Evolutionary conservation across 64 coral and sea anemone species (phyloP).

Genomic region (Cladopsammia gracilis): DNA sequence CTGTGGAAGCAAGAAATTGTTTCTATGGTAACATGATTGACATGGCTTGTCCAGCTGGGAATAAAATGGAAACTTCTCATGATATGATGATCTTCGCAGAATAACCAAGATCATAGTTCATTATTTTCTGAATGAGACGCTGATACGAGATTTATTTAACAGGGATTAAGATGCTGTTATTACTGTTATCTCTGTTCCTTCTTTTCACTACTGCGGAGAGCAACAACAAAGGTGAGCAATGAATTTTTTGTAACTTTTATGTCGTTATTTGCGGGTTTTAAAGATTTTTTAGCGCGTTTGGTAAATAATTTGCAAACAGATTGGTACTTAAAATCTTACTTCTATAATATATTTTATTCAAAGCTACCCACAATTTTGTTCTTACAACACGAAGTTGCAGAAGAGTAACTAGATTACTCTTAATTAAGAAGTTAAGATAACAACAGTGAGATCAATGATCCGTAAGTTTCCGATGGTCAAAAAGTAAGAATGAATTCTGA

Average conservation of each 20-base stretch:
- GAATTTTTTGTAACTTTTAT: background rate
- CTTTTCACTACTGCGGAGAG: background rate
- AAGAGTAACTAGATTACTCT: too few species aligned
- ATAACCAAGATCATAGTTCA: background rate
- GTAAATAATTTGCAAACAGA: too few species aligned
- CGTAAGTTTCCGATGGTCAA: too few species aligned
- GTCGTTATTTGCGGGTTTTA: too few species aligned
- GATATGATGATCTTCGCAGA: background rate
- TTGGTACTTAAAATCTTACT: too few species aligned
- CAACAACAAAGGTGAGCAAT: background rate
- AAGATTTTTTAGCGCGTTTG: too few species aligned
- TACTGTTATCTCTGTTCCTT: background rate
- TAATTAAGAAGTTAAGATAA: too few species aligned
- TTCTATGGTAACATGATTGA: background rate
- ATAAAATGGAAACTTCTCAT: background rate
- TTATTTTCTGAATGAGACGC: background rate
- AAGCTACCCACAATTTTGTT: too few species aligned
- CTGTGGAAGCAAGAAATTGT: constrained; percentile 26
- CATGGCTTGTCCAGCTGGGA: constrained; percentile 17
- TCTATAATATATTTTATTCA: too few species aligned
- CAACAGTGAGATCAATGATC: too few species aligned
- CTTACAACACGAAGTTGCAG: too few species aligned
- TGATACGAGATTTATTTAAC: background rate
- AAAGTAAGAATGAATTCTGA: too few species aligned
- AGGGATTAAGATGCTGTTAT: background rate